Percentiles rank a stretch among this genome's conserved stretches.
Evolutionary conservation across 2,797 vertebrate genomes (phyloP).

Genomic region (Chelidonichthys spinosus): DNA sequence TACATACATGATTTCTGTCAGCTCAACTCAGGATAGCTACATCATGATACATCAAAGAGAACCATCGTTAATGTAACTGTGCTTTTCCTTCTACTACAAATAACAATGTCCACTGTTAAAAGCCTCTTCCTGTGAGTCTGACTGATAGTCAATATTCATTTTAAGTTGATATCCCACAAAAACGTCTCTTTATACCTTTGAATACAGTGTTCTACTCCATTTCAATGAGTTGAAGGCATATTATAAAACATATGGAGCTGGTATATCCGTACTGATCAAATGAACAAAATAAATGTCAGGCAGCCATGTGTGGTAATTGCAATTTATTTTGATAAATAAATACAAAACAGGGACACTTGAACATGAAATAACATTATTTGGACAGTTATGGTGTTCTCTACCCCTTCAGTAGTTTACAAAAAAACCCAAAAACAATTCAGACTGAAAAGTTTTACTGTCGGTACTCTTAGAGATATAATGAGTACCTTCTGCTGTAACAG

Average conservation of each 20-base stretch:
- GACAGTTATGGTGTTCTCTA: conserved; percentile 49
- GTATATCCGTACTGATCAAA: not conserved
- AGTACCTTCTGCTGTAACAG: conserved; percentile 69
- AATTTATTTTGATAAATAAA: conserved; percentile 81
- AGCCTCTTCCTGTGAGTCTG: too few relatives aligned
- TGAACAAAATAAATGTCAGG: conserved; percentile 5
- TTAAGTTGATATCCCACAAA: not conserved
- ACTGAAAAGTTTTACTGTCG: conserved; percentile 55
- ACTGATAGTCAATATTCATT: not conserved
- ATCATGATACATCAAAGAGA: not conserved
- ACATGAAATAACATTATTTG: conserved; percentile 73
- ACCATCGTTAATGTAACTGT: not conserved
- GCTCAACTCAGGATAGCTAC: too few relatives aligned
- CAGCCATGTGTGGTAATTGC: conserved; percentile 52
- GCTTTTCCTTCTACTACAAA: not conserved
- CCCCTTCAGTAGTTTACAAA: conserved; percentile 63
- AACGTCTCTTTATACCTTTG: not conserved
- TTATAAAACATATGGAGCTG: not conserved
- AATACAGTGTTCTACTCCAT: not conserved
- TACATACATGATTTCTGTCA: too few relatives aligned
- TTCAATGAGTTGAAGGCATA: not conserved
- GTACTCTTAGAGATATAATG: conserved; percentile 67
- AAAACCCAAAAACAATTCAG: conserved; percentile 19
- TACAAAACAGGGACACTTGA: conserved; percentile 79
- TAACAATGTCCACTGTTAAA: too few relatives aligned